Evolutionary conservation across 2,797 vertebrate genomes (phyloP), one percentile per base, ranked within the genome.

Genomic region (Acrossocheilus wenchowensis): DNA sequence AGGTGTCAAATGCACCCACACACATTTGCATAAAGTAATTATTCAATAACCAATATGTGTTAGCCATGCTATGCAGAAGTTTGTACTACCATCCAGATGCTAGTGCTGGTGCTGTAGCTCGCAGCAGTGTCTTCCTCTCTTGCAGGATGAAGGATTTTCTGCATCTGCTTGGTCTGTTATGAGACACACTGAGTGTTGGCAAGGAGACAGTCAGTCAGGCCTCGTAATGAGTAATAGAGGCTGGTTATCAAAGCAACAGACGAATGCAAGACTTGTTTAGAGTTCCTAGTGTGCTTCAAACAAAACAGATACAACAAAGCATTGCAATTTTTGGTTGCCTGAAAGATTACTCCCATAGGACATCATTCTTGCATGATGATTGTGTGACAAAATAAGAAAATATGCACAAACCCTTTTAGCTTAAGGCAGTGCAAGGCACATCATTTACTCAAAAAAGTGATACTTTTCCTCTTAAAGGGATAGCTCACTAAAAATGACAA

Each of bases 131-230:
- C 81, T 88, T 78, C 68, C 86, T 80, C 81, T 79, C 73, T 78
- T 78, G 71, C 50, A 71, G 43, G 84, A 86, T 79, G 79, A 87
- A 86, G 83, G 73, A 85, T 85, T 69, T 79, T 83, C 81, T 84
- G 77, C 85, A 30, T 87, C 82, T 87, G 73, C 84, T 88, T 79
- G 36, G 84, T 72, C 50, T 88, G 85, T 88, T 45, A 83, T 41
- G 72, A 89, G 86, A 82, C 78, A 39, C 78, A 89, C 78, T 81
- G 86, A 77, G 87, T 85, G 79, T 90, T 88, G 89, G 89, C 88
- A 90, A 86, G 89, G 89, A 86, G 88, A 88, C 88, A 84, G 83
- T 84, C 86, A 86, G 87, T 89, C 88, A 89, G 88, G 79, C 77
- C 87, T 82, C 77, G 41, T 88, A 89, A 88, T 89, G 86, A 91